Evolutionary conservation across 23 tunicate species (phyloP), one percentile per base, ranked within the genome.

Genomic region (Pegea sp.): DNA sequence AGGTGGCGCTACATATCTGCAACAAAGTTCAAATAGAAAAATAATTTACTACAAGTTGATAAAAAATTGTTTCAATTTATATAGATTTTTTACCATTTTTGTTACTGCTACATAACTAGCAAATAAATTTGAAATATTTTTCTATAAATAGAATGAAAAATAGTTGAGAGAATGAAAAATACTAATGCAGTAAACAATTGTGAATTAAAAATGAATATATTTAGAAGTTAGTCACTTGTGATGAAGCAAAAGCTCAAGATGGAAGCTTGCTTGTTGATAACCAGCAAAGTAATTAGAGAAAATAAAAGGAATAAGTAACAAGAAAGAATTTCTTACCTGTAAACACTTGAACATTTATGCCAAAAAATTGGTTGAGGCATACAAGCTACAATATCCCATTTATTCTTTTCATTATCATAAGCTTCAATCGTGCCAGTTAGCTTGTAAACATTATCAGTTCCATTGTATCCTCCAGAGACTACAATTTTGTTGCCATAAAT

Each of bases 391-490:
- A 61, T 33, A 44, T 29, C 48, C 98, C 98, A 89, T 1, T 27
- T 20, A 29, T 70, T 71, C 5, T 51, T 31, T 13, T 71, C 81
- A 22, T 59, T 31, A 42, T 71, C 67, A 55, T 89, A 89, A 22
- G 59, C 74, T 42, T 89, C 98, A 0, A 77, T 61, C 18, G 44
- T 60, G 18, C 86, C 98, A 3, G 91, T 54, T 5, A 89, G 62
- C 13, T 72, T 77, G 33, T 59, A 89, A 6, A 59, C 24, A 16
- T 38, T 16, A 11, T 38, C 46, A 24, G 24, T 27, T 33, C 70
- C 76, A 63, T 84, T 91, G 56, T 77, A 89, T 5, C 98, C 98
- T 7, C 98, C 98, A 28, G 98, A 89, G 38, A 78, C 81, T 30
- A 71, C 59, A 26, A 89, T 61, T 29, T 62, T 70, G 7, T 91